These are phyloP conservation scores for Zaprionus tsacasi DNA, from an alignment of 1,140 invertebrate species.

Conservation along the genomic window DNA sequence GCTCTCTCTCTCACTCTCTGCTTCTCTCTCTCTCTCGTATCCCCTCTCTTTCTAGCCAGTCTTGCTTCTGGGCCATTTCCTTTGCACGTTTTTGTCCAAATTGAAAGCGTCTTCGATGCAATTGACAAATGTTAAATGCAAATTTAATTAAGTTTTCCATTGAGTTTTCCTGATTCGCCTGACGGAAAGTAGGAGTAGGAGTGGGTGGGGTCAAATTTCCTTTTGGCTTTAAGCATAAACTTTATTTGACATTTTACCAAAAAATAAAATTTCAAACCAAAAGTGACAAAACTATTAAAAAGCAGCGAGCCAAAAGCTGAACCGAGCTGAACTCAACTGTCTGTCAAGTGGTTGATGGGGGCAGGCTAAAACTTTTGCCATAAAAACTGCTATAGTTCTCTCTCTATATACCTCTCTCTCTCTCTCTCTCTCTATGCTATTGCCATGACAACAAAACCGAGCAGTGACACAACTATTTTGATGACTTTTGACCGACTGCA, in stretches of 20 bases:
- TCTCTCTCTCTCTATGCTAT: background rate
- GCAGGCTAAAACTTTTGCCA: slow-evolving; percentile 25
- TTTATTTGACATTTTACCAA: background rate
- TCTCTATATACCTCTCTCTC: no score
- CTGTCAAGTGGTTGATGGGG: background rate
- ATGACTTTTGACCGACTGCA: slow-evolving; percentile 2
- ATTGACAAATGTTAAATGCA: slow-evolving; percentile 20
- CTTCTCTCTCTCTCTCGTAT: background rate
- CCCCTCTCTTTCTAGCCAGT: background rate
- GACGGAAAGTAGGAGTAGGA: background rate
- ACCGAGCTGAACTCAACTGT: background rate
- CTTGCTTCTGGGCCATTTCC: background rate
- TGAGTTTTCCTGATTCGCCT: background rate
- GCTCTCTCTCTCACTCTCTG: background rate
- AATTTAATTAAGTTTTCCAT: slow-evolving; percentile 21
- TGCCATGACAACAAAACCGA: slow-evolving; percentile 20
- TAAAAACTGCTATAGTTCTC: slow-evolving; percentile 5
- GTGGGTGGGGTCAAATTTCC: background rate
- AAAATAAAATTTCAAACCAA: slow-evolving; percentile 2
- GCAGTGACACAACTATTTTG: slow-evolving; percentile 13
- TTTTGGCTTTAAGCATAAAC: slow-evolving; percentile 9
- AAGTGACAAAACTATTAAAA: slow-evolving; percentile 32
- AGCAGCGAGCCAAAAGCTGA: background rate
- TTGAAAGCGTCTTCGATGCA: slow-evolving; percentile 21
- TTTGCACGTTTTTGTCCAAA: background rate